Conservation (phyloP, 2,888 invertebrate genomes). For the Beris morrisii region DNA sequence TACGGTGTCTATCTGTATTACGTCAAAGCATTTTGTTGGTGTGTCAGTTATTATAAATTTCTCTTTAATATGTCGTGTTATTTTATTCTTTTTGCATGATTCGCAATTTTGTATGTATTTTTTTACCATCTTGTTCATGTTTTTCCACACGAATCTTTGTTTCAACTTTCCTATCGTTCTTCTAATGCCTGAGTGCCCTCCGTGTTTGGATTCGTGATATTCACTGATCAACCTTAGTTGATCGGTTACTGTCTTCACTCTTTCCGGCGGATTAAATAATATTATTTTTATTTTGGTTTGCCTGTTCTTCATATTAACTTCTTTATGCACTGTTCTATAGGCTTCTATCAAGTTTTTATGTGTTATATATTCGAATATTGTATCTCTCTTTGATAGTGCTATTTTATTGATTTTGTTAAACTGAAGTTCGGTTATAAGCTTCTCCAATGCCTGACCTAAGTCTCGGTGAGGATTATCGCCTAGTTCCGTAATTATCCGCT, state of each 20-base stretch:
- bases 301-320: not conserved
- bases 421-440: not conserved
- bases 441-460: not conserved
- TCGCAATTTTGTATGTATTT: conserved; percentile 4
- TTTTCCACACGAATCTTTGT: too few relatives aligned
- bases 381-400: not conserved
- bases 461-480: too few relatives aligned
- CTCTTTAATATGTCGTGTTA: conserved; percentile 30
- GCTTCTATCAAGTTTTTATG: not conserved
- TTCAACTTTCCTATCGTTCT: not conserved
- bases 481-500: too few relatives aligned
- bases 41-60: conserved; percentile 33
- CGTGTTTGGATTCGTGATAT: too few relatives aligned
- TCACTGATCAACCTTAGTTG: too few relatives aligned
- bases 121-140: too few relatives aligned
- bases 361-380: not conserved
- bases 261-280: not conserved
- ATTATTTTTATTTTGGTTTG: not conserved
- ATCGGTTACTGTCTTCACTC: not conserved
- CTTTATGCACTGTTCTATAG: too few relatives aligned
- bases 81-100: conserved; percentile 35
- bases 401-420: not conserved
- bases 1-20: conserved; percentile 31
- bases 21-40: conserved; percentile 32
- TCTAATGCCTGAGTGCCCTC: too few relatives aligned